Percentiles rank a stretch among this genome's conserved stretches.
These are phyloP conservation scores for Argopecten irradians DNA, from an alignment of 1,140 invertebrate species.

Conservation along the genomic window DNA sequence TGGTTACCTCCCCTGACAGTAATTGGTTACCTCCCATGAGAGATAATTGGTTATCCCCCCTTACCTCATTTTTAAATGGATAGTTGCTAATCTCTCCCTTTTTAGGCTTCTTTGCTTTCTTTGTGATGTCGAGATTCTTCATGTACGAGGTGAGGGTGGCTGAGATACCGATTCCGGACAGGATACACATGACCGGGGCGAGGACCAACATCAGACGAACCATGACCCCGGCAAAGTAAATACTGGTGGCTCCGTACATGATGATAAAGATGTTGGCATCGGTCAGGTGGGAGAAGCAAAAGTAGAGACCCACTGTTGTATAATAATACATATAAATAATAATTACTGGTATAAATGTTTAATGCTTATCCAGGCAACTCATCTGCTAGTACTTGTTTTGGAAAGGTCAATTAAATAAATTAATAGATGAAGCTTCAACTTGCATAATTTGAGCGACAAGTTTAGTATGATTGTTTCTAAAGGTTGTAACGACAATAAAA, in stretches of 20 bases:
- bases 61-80: constrained; percentile 90
- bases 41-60: no score
- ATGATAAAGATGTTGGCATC: constrained; percentile 99
- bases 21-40: no score
- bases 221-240: constrained; percentile 99
- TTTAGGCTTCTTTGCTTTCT: constrained; percentile 75
- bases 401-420: neutral
- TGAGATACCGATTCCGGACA: constrained; percentile 95
- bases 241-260: constrained; percentile 96
- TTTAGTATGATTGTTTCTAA: no score
- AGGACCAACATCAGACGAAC: constrained; percentile 98
- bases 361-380: neutral
- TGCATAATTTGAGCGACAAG: no score
- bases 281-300: constrained; percentile 94
- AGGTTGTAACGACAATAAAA: no score
- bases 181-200: constrained; percentile 98
- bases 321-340: constrained; percentile 29
- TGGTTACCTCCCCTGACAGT: no score
- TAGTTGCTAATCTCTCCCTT: constrained; percentile 80
- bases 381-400: neutral
- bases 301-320: constrained; percentile 91
- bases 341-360: neutral
- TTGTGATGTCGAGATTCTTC: constrained; percentile 82
- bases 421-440: no score
- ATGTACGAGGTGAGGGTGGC: constrained; percentile 93